Percentiles rank a stretch among this genome's conserved stretches.
Conservation (phyloP, 2,797 vertebrate species). For the Passerculus sandwichensis region DNA sequence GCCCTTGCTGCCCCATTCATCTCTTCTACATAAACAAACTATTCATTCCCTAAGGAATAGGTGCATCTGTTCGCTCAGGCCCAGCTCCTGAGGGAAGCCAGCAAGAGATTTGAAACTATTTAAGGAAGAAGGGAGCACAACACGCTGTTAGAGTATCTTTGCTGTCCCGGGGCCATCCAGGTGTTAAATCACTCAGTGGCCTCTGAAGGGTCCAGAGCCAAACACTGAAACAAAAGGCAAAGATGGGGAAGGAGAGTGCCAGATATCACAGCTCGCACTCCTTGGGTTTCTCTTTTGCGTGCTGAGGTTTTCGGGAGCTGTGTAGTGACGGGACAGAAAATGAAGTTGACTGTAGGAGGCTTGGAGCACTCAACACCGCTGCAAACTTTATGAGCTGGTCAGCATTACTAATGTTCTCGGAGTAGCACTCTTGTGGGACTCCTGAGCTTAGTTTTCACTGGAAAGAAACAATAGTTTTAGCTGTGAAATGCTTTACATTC, state of each 20-base stretch:
- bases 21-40: conserved; percentile 65
- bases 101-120: conserved; percentile 19
- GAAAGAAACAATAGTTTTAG: conserved; percentile 47
- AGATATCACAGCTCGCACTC: conserved; percentile 12
- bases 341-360: conserved; percentile 45
- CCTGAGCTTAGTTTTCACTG: conserved; percentile 34
- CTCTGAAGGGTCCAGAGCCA: background rate
- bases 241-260: background rate
- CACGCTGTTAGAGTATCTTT: background rate
- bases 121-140: conserved; percentile 31
- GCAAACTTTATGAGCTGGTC: conserved; percentile 56
- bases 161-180: conserved; percentile 59
- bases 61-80: conserved; percentile 44
- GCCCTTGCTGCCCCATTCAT: conserved; percentile 61
- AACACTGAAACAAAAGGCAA: conserved; percentile 50
- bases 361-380: conserved; percentile 46
- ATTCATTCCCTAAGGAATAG: conserved; percentile 59
- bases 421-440: conserved; percentile 28
- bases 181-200: conserved; percentile 59
- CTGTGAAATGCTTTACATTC: conserved; percentile 55
- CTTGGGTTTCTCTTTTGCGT: background rate
- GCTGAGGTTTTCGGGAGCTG: conserved; percentile 28
- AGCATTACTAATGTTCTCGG: conserved; percentile 46
- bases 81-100: conserved; percentile 50
- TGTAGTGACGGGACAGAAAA: background rate